Evolutionary conservation across 2,888 invertebrate species (phyloP), one percentile per base, ranked within the genome.

Genomic region (Orchesella flavescens): DNA sequence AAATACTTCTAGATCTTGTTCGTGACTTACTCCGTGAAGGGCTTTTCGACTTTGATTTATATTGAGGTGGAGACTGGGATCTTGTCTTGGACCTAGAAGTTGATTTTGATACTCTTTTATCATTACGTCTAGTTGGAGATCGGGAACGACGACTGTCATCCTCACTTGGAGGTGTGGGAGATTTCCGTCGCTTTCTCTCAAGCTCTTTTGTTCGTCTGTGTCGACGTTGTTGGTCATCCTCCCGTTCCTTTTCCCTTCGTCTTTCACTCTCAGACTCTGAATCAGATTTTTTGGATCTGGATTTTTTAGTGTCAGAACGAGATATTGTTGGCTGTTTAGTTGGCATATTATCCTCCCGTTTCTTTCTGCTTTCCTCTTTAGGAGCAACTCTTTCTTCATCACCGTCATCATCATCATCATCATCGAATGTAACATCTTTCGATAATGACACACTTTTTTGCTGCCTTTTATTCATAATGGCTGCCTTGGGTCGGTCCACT

Each of bases 21-120:
- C 85, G 21, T 12, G 86, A 86, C 63, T 86, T 85, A 21, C 85
- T 85, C 72, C 86, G 76, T 23, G 85, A 85, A 59, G 83, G 83
- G 76, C 81, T 84, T 66, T 77, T 77, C 19, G 84, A 59, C 77
- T 77, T 69, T n/a, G 84, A 84, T 85, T 85, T 84, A 59, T 75
- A 76, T n/a, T 55, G 46, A 57, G 49, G 46, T 13, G 69, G 84
- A 19, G 84, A 83, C 46, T 77, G 66, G 21, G 86, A 87, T 57
- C 84, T 81, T 7, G 86, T 85, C 44, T 86, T 65, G n/a, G 86
- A 85, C 46, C 85, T 74, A 15, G 85, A 85, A 19, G 84, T 82
- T 17, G 85, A 84, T 61, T 84, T 84, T 12, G 84, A 83, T 12
- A 82, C 76, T 53, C 66, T 21, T 24, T 66, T 63, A 61, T 71